Conservation (phyloP, 2,888 invertebrate genomes). For the Morpho helenor region DNA sequence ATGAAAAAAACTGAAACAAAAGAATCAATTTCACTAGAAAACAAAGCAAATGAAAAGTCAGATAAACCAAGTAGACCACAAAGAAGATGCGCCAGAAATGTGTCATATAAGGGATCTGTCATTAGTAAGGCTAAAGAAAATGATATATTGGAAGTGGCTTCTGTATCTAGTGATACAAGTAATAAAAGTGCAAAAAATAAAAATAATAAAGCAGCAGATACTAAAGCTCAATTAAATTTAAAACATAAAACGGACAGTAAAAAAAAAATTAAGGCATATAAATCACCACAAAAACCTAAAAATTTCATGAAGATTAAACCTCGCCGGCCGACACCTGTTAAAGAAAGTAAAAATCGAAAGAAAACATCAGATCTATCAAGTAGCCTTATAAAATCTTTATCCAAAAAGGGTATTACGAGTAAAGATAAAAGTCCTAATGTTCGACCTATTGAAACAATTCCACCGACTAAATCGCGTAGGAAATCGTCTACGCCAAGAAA, state of each 20-base stretch:
- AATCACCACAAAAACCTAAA: constrained; percentile 48
- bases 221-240: constrained; percentile 10
- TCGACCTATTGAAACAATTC: constrained; percentile 31
- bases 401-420: constrained; percentile 36
- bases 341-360: constrained; percentile 37
- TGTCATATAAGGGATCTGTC: constrained; percentile 49
- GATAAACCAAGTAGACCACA: constrained; percentile 49
- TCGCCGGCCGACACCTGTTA: constrained; percentile 52
- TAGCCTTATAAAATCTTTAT: constrained; percentile 16
- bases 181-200: constrained; percentile 29
- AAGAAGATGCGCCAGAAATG: constrained; percentile 66
- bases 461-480: constrained; percentile 63
- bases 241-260: constrained; percentile 14
- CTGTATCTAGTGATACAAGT: constrained; percentile 43
- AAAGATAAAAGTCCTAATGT: constrained; percentile 41
- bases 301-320: constrained; percentile 65
- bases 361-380: constrained; percentile 6
- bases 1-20: constrained; percentile 36
- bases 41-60: constrained; percentile 27
- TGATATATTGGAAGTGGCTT: constrained; percentile 37
- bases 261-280: constrained; percentile 26
- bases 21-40: constrained; percentile 25
- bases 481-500: constrained; percentile 74
- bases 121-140: constrained; percentile 37
- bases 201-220: constrained; percentile 28